phyloP scores from a whole-genome alignment of 2,888 invertebrate species.

The Oligia latruncula region DNA sequence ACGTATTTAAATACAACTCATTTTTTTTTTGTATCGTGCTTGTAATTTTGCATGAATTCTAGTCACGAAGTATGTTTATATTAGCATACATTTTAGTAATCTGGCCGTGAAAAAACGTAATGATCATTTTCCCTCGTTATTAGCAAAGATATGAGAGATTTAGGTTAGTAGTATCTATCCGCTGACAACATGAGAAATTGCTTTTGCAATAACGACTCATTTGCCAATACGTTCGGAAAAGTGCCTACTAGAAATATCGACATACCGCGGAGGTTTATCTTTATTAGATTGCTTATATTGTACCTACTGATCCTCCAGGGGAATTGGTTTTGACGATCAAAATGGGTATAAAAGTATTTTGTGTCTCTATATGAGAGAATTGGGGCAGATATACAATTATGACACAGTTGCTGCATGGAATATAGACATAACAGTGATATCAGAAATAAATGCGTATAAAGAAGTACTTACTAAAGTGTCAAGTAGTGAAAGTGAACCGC shows the following conservation, averaged over 20 bases:
- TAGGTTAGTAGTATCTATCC: slow-evolving; percentile 38
- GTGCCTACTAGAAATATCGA: background rate
- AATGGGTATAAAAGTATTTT: background rate
- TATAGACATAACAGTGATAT: background rate
- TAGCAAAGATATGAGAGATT: slow-evolving; percentile 35
- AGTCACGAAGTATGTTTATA: background rate
- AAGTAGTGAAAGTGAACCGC: slow-evolving; percentile 63
- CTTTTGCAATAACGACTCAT: slow-evolving; percentile 56
- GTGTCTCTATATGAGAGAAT: background rate
- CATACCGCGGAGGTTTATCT: slow-evolving; percentile 12
- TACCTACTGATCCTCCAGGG: background rate
- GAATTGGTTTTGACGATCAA: background rate
- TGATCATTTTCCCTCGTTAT: slow-evolving; percentile 26
- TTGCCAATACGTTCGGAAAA: slow-evolving; percentile 52
- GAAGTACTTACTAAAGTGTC: slow-evolving; percentile 61
- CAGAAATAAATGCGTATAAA: slow-evolving; percentile 18
- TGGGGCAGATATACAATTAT: background rate
- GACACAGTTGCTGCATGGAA: background rate
- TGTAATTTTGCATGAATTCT: slow-evolving; percentile 1
- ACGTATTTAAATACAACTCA: background rate
- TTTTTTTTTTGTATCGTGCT: background rate
- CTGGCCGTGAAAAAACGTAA: slow-evolving; percentile 1
- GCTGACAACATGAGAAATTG: slow-evolving; percentile 47
- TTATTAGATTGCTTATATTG: slow-evolving; percentile 11
- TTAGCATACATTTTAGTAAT: slow-evolving; percentile 3